Percentiles rank a stretch among this genome's conserved stretches.
Evolutionary conservation across 2,113 vertebrate species (phyloP).

Genomic region (Myiopsitta monachus): DNA sequence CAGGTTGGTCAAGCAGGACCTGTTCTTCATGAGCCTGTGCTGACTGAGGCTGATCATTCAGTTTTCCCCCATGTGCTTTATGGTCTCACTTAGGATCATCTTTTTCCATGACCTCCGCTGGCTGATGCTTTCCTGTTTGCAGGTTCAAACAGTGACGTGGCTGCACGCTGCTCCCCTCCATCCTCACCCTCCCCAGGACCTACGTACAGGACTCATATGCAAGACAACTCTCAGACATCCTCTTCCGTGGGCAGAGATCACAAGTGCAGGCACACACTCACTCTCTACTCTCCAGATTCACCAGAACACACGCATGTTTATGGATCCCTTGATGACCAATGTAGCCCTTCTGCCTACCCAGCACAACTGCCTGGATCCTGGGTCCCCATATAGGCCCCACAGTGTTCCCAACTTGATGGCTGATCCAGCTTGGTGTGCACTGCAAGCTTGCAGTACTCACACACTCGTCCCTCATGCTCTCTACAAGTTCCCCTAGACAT

Average conservation of each 20-base stretch:
- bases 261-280: too few species aligned
- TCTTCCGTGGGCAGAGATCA: background rate
- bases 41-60: too few species aligned
- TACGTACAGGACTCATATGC: too few species aligned
- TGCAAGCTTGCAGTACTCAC: rapidly evolving
- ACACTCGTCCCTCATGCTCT: background rate
- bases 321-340: background rate
- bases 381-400: background rate
- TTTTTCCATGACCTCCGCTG: background rate
- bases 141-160: too few species aligned
- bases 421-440: background rate
- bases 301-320: background rate
- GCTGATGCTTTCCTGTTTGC: too few species aligned
- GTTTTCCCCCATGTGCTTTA: too few species aligned
- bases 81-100: background rate
- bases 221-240: background rate
- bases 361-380: background rate
- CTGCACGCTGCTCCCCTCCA: too few species aligned
- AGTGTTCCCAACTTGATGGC: background rate
- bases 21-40: background rate
- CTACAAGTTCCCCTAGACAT: rapidly evolving
- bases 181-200: too few species aligned
- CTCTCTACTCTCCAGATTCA: background rate
- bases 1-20: background rate
- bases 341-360: background rate